Conservation (phyloP, 2,113 vertebrate species). For the Mesitornis unicolor region DNA sequence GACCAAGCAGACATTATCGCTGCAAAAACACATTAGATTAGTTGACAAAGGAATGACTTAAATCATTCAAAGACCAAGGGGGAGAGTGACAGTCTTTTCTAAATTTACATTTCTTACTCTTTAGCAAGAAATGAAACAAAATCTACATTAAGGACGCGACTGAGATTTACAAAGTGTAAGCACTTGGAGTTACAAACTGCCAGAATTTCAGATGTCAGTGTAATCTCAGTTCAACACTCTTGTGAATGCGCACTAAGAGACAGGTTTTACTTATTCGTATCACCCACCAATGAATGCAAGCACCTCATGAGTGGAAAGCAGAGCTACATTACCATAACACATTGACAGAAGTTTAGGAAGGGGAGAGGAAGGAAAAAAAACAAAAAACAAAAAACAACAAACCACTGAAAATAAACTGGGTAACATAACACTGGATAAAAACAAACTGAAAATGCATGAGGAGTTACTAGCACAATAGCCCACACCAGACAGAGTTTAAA, state of each 20-base stretch:
- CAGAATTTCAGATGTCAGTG: constrained; percentile 68
- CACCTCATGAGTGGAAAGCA: constrained; percentile 55
- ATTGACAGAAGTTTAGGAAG: constrained; percentile 64
- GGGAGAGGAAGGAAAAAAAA: background rate
- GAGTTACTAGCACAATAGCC: background rate
- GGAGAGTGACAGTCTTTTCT: constrained; percentile 61
- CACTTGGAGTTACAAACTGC: constrained; percentile 67
- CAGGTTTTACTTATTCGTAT: constrained; percentile 68
- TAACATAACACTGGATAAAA: constrained; percentile 37
- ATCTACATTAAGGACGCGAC: constrained; percentile 67
- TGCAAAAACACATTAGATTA: constrained; percentile 21
- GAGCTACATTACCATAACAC: constrained; percentile 62
- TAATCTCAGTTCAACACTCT: constrained; percentile 66
- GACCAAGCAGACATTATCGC: constrained; percentile 9
- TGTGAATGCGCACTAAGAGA: constrained; percentile 63
- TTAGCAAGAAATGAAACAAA: constrained; percentile 59
- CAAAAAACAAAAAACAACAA: background rate
- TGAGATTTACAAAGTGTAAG: constrained; percentile 67
- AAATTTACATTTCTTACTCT: constrained; percentile 68
- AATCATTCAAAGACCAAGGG: constrained; percentile 61
- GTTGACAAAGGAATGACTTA: constrained; percentile 56
- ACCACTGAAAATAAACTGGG: constrained; percentile 45
- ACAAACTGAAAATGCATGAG: constrained; percentile 31
- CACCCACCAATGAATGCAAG: constrained; percentile 69
- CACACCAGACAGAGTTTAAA: background rate